A percentile compares a stretch with the other conserved stretches of the same genome.
Evolutionary conservation across 2,113 vertebrate species (phyloP).

Genomic region (Dinomys branickii): DNA sequence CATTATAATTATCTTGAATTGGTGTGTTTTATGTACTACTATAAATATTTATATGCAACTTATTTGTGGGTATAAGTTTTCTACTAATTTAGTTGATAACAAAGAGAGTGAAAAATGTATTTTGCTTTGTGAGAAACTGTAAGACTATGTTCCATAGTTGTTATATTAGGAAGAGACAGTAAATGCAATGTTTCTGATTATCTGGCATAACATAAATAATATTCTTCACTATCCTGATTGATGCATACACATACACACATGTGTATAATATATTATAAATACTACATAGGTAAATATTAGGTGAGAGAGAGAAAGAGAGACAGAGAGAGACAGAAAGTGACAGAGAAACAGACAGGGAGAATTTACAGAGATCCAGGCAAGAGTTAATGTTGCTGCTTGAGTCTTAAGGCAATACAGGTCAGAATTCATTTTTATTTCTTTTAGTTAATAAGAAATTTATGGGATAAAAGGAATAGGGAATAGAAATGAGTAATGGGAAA

Average conservation of each 20-base stretch:
- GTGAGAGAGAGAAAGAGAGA: neutral
- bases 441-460: no score
- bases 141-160: neutral
- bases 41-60: neutral
- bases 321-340: no score
- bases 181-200: neutral
- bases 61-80: neutral
- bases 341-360: neutral
- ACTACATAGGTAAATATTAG: neutral
- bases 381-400: neutral
- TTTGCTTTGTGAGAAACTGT: neutral
- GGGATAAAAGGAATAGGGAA: no score
- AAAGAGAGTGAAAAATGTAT: neutral
- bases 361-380: neutral
- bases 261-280: neutral
- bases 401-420: neutral
- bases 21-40: neutral
- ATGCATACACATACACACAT: neutral
- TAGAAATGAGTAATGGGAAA: no score
- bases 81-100: neutral
- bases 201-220: neutral
- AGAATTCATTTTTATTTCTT: neutral
- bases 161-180: neutral
- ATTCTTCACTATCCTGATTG: neutral
- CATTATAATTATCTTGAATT: neutral